These are phyloP conservation scores for Bos indicus DNA, from an alignment of 2,113 vertebrate species.

Conservation along the genomic window DNA sequence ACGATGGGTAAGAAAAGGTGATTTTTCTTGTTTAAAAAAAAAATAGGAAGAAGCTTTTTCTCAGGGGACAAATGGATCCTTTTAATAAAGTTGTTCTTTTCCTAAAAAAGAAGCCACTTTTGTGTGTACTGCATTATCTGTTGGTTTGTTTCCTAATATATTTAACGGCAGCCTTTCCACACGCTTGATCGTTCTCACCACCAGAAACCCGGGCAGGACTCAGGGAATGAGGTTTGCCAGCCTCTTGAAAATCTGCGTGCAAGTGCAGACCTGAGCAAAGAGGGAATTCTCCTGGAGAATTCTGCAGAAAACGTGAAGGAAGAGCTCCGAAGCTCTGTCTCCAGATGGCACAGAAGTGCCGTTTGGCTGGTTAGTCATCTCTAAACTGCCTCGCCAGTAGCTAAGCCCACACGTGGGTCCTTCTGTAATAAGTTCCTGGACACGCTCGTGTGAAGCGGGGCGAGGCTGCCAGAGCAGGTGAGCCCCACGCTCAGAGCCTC, in stretches of 20 bases:
- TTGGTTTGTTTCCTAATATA: background rate
- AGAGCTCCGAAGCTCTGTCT: background rate
- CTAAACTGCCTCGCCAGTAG: background rate
- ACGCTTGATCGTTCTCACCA: background rate
- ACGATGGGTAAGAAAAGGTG: background rate
- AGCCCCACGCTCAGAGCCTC: background rate
- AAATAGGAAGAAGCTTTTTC: background rate
- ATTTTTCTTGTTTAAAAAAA: background rate
- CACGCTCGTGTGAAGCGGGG: fast-evolving
- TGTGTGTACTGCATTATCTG: no score
- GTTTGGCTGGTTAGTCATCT: background rate
- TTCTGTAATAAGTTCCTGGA: fast-evolving
- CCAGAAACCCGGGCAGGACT: background rate
- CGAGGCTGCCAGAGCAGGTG: background rate
- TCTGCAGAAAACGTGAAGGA: background rate
- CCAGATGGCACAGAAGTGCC: background rate
- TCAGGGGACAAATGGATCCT: background rate
- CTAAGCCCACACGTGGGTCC: background rate
- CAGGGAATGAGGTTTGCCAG: background rate
- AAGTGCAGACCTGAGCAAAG: background rate
- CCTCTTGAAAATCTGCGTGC: background rate
- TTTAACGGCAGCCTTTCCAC: background rate
- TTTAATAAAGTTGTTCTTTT: background rate
- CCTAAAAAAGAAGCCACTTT: background rate
- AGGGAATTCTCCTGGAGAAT: background rate